Base-by-base conservation (phyloP, 2,113 vertebrate genomes). In the Misgurnus anguillicaudatus region DNA sequence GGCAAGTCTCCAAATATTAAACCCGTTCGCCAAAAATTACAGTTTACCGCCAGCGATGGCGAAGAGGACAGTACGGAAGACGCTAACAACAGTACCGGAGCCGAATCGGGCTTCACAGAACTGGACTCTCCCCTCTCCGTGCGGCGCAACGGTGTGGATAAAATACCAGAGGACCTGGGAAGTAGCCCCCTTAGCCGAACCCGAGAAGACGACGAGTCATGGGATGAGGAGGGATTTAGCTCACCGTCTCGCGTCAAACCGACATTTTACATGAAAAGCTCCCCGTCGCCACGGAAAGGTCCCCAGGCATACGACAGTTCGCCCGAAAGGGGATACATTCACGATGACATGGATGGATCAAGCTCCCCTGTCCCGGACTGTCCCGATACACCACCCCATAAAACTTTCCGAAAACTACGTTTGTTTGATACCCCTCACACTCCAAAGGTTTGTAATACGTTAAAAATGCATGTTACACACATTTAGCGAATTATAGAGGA, bases 401-500 rank as follows among this genome's bases (percentile, higher is more conserved):
- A 98, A 87, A 98, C 95, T 5, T 96, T 98, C 87, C 93, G 96
- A 73, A 98, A 98, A 68, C 93, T 99, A 48, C 90, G 97, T 0
- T 94, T 98, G 0, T 98, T 98, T 83, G 96, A 99, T 86, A 98
- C 97, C 0, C 96, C 97, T 7, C 97, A 99, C 90, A 98, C 97
- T 5, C 97, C 97, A 17, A 98, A 98, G 97, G 97, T 98, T 79
- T 79, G 94, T 65, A 0, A 57, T 19, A 7, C 5, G 16, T 4
- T 16, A 14, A 16, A 51, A 11, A 31, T 31, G 24, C 24, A 31
- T 31, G 24, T 31, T 31, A 31, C 24, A 31, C 1, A 31, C 2
- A 31, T 31, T 1, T 31, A 31, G 24, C 24, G 24, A 31, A 31
- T 31, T 2, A 31, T 31, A 31, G n/a, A n/a, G 2, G 24, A 31